Evolutionary conservation across 2,888 invertebrate species (phyloP).

Genomic region (Fissipunctia ypsillon): DNA sequence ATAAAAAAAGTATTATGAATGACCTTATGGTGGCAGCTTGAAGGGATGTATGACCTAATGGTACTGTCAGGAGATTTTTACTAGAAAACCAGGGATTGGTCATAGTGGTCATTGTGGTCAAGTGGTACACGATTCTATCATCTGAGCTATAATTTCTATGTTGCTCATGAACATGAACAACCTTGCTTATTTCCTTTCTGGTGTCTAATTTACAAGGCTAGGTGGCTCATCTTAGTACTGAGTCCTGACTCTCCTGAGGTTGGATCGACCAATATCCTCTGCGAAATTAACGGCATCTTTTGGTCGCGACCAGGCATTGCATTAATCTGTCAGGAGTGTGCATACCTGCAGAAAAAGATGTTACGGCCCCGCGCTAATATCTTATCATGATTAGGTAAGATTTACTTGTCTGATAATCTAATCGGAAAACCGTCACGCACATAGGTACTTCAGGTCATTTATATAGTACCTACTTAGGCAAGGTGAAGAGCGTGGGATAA

Average conservation of each 20-base stretch:
- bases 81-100: too few species aligned
- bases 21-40: background rate
- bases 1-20: background rate
- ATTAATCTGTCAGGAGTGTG: background rate
- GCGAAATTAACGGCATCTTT: slow-evolving; percentile 34
- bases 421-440: slow-evolving; percentile 32
- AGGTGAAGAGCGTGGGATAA: slow-evolving; percentile 7
- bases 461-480: too few species aligned
- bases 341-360: background rate
- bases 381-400: slow-evolving; percentile 50
- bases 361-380: slow-evolving; percentile 11
- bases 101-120: background rate
- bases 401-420: slow-evolving; percentile 45
- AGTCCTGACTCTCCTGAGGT: background rate
- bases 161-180: background rate
- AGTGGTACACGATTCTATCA: background rate
- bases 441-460: slow-evolving; percentile 2
- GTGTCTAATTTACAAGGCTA: background rate
- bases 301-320: background rate
- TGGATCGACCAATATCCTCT: background rate
- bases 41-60: too few species aligned
- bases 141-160: background rate
- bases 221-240: background rate
- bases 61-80: too few species aligned
- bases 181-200: background rate